phyloP scores from a whole-genome alignment of 2,888 invertebrate genomes.

The Clostera curtula region DNA sequence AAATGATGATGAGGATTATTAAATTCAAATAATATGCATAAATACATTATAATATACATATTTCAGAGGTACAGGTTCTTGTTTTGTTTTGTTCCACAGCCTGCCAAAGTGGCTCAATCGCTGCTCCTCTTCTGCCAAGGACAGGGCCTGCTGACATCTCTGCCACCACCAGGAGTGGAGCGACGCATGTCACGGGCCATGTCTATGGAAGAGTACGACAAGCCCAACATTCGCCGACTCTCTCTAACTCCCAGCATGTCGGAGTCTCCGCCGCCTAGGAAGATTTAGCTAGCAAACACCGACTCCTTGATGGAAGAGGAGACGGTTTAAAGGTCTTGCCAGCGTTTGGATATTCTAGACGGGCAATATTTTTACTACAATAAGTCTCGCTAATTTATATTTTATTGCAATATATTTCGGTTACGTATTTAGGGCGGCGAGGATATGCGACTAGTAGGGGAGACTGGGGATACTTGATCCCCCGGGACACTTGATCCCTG shows the following conservation, averaged over 20 bases:
- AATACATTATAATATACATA: not conserved
- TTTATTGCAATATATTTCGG: no score
- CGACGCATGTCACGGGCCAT: conserved; percentile 80
- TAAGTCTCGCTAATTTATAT: no score
- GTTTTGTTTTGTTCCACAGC: conserved; percentile 67
- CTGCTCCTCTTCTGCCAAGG: conserved; percentile 92
- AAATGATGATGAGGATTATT: no score
- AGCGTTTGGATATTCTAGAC: no score
- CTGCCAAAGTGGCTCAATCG: conserved; percentile 89
- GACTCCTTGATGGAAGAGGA: conserved; percentile 37
- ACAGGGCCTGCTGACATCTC: conserved; percentile 86
- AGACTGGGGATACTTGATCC: no score
- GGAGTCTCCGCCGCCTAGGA: conserved; percentile 53
- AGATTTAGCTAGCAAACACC: conserved; percentile 38
- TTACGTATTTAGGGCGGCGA: no score
- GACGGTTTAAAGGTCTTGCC: conserved; percentile 20
- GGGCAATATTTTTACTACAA: no score
- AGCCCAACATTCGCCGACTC: conserved; percentile 83
- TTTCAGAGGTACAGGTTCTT: conserved; percentile 3
- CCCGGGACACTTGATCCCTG: no score
- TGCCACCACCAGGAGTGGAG: conserved; percentile 87
- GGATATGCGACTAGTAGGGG: no score
- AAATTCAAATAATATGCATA: no score
- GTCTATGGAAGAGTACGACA: conserved; percentile 90
- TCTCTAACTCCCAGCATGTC: conserved; percentile 73